A percentile compares a stretch with the other conserved stretches of the same genome.
phyloP scores from a whole-genome alignment of 2,113 vertebrate species.

The Amblyornis subalaris region DNA sequence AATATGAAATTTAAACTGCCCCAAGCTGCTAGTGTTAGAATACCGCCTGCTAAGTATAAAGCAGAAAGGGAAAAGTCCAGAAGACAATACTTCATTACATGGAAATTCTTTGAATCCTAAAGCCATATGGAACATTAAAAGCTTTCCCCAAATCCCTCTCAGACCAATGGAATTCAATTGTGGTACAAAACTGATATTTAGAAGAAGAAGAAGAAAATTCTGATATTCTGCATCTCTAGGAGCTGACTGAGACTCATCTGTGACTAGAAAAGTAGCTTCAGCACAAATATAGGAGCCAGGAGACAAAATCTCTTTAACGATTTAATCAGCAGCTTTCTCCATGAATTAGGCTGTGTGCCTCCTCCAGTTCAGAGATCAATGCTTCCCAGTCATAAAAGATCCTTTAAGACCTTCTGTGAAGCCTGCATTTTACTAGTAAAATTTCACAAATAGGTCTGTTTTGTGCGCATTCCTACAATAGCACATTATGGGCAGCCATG shows the following conservation, averaged over 20 bases:
- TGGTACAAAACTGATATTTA: neutral
- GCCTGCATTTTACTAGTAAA: neutral
- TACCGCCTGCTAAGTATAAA: slow-evolving; percentile 58
- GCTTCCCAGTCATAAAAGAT: neutral
- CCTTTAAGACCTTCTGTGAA: neutral
- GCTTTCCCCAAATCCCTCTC: slow-evolving; percentile 18
- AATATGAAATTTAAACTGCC: slow-evolving; percentile 52
- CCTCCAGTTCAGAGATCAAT: neutral
- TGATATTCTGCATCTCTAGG: neutral
- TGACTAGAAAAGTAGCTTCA: neutral
- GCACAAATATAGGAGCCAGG: neutral
- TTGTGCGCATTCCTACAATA: neutral
- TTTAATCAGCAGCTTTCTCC: neutral
- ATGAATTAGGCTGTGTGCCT: neutral
- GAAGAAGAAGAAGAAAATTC: neutral
- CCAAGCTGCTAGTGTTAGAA: slow-evolving; percentile 39
- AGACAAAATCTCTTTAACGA: neutral
- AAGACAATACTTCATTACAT: slow-evolving; percentile 54
- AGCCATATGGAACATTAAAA: slow-evolving; percentile 43
- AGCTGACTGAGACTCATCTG: neutral
- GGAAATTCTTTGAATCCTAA: slow-evolving; percentile 52
- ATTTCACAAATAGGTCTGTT: neutral
- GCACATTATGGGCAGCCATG: neutral
- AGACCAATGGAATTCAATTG: slow-evolving; percentile 15
- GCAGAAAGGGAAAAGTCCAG: slow-evolving; percentile 45